Evolutionary conservation across 2,888 invertebrate genomes (phyloP), one percentile per base, ranked within the genome.

Genomic region (Rhimphoctona megacephalus): DNA sequence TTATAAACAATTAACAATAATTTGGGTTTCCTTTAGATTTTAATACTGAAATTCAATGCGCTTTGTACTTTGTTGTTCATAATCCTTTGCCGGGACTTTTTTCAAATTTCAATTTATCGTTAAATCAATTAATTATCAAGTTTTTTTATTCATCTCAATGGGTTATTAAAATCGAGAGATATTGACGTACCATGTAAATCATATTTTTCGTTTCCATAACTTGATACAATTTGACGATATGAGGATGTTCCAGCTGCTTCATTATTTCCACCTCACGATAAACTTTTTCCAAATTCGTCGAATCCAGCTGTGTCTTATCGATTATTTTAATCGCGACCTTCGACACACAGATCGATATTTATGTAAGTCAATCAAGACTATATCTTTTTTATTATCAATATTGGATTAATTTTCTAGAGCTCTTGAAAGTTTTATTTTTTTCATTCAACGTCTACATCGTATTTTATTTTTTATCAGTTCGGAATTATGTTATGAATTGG

Each of bases 151-250:
- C n/a, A n/a, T n/a, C n/a, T 33, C 33, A 33, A 5, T 33, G 5
- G 33, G 9, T 9, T 39, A 39, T 39, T 3, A 39, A 2, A 57
- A n/a, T 22, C 8, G 9, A 22, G 0, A 25, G 30, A 25, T 14
- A 25, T 30, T 6, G 8, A 46, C 89, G 70, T 89, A 99, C 99
- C 94, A 99, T 97, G 95, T 99, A 99, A 94, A 99, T 98, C 98
- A 99, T 98, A 94, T 98, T 98, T 94, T 98, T 98, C 83, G 99
- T 98, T 95, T 99, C 99, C 98, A 99, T 99, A 92, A 99, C 98
- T 97, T 99, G 98, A 95, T 98, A 99, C 93, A 99, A 96, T 95
- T 99, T 99, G 94, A 99, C 98, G 94, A 99, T 99, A 95, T 99
- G 98, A 87, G 99, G 99, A 96, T 99, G 99, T 94, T 98, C 97